Conservation (phyloP, 2,888 invertebrate species). For the Iphiclides podalirius region DNA sequence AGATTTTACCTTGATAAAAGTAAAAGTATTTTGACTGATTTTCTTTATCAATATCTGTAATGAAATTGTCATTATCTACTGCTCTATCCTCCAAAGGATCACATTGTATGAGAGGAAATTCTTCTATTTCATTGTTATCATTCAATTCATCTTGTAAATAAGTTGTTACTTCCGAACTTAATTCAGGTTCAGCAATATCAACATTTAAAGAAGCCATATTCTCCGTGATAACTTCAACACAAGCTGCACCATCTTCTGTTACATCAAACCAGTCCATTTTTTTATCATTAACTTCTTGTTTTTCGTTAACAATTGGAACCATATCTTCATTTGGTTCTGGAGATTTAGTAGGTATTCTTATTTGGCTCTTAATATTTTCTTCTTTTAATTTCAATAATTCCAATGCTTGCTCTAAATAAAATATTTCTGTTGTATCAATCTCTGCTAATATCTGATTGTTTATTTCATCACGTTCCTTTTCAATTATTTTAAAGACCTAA, state of each 20-base stretch:
- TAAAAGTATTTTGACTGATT: conserved; percentile 83
- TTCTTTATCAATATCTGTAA: conserved; percentile 59
- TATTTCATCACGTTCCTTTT: conserved; percentile 86
- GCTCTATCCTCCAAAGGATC: conserved; percentile 33
- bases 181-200: conserved; percentile 37
- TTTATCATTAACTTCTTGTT: conserved; percentile 50
- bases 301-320: conserved; percentile 50
- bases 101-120: conserved; percentile 53
- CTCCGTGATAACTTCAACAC: conserved; percentile 46
- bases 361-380: conserved; percentile 48
- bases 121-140: conserved; percentile 43
- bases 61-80: conserved; percentile 38
- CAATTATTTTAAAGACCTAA: conserved; percentile 85
- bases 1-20: conserved; percentile 93
- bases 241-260: conserved; percentile 59
- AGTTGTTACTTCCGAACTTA: conserved; percentile 59
- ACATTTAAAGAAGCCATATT: conserved; percentile 43
- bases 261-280: conserved; percentile 71
- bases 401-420: conserved; percentile 92
- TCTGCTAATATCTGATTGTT: conserved; percentile 82
- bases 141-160: conserved; percentile 47
- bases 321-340: conserved; percentile 37
- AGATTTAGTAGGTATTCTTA: conserved; percentile 37
- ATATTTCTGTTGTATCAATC: conserved; percentile 88
- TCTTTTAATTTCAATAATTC: conserved; percentile 81